Conservation (phyloP, 1,140 invertebrate genomes). For the Phymorhynchus buccinoides region DNA sequence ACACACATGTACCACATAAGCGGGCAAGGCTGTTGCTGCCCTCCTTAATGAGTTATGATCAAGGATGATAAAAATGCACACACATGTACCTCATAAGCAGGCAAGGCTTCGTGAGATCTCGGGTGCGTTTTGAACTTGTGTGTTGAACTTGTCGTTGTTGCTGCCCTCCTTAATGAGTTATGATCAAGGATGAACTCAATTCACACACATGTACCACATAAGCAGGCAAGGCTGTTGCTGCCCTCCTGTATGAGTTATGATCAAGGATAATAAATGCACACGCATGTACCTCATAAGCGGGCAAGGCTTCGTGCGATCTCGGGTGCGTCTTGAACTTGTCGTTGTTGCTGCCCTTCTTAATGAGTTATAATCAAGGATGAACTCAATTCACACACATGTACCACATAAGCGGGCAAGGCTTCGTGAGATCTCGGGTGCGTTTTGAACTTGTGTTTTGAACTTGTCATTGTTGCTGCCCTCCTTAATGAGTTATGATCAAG, state of each 20-base stretch:
- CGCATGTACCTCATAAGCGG: slow-evolving; percentile 81
- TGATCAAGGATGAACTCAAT: neutral
- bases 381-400: slow-evolving; percentile 44
- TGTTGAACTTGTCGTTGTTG: no score
- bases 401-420: slow-evolving; percentile 87
- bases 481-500: neutral
- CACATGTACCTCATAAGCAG: slow-evolving; percentile 81
- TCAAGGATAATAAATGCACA: neutral
- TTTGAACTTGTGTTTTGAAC: slow-evolving; percentile 90
- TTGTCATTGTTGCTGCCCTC: slow-evolving; percentile 81
- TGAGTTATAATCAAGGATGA: neutral
- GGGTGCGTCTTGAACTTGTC: slow-evolving; percentile 88
- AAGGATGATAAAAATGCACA: neutral
- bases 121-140: slow-evolving; percentile 82
- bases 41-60: slow-evolving; percentile 79
- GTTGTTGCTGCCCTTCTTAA: no score
- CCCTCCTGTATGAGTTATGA: neutral
- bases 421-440: slow-evolving; percentile 80
- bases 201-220: slow-evolving; percentile 77
- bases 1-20: slow-evolving; percentile 78
- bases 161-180: neutral
- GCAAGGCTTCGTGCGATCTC: slow-evolving; percentile 80
- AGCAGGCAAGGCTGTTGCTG: slow-evolving; percentile 86
- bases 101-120: slow-evolving; percentile 80
- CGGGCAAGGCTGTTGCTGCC: slow-evolving; percentile 93